These are phyloP conservation scores for Saccostrea glomerata DNA, from an alignment of 1,140 invertebrate genomes.

Conservation along the genomic window DNA sequence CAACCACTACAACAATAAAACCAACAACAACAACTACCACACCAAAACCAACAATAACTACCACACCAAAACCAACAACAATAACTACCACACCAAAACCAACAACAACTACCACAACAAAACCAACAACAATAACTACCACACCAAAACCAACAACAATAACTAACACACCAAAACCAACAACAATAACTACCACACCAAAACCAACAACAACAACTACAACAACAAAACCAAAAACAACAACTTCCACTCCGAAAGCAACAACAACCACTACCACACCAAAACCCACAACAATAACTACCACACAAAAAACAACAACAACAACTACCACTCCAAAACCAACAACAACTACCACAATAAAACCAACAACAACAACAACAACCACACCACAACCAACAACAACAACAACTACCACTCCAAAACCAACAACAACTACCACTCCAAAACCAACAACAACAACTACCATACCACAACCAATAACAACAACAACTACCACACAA, in stretches of 20 bases:
- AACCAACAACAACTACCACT: not conserved
- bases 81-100: not conserved
- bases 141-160: not conserved
- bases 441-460: not conserved
- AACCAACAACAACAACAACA: not conserved
- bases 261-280: not conserved
- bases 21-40: not conserved
- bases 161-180: not conserved
- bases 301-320: not conserved
- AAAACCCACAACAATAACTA: not conserved
- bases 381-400: not conserved
- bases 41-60: not conserved
- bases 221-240: not conserved
- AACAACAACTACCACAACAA: not conserved
- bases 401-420: not conserved
- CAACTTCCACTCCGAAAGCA: not conserved
- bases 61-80: not conserved
- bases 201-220: not conserved
- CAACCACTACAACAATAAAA: not conserved
- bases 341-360: slow-evolving; percentile 3
- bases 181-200: not conserved
- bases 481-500: not conserved
- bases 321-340: not conserved
- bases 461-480: not conserved
- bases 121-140: not conserved